Base-by-base conservation (phyloP, 2,888 invertebrate genomes). In the Pilophorus perplexus region DNA sequence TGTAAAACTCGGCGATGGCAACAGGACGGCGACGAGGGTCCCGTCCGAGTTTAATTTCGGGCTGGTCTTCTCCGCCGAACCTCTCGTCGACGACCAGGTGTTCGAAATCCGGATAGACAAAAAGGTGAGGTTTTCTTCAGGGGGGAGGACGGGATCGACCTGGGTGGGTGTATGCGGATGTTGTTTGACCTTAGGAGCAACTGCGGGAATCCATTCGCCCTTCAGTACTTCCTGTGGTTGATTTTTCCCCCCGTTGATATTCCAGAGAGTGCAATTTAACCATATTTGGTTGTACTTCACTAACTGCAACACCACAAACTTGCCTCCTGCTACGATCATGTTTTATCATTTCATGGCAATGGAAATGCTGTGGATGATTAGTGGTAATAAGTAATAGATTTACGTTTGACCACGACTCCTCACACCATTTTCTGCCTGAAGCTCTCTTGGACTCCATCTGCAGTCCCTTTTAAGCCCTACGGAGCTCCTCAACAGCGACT, bases 31-130 rank as follows among this genome's bases (percentile, higher is more conserved):
- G 16, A 83, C 86, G 69, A 81, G 91, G 73, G 87, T 86, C 75
- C 85, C 87, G 73, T 85, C 87, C 64, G 90, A 91, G 76, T 93
- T 90, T 75, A 91, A 92, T 78, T 87, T 90, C 79, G 93, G 92
- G n/a, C 79, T 93, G 71, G 90, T 92, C 23, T 83, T 93, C 71
- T 89, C 90, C 74, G 85, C 86, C 3, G 87, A 89, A 72, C 89
- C 92, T 2, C 79, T 93, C 25, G 79, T 82, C 69, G 89, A 91
- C 76, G 90, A 93, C 80, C 83, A 88, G 70, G 79, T 91, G 66
- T 93, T 93, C 77, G 90, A 92, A 82, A 87, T 93, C 70, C 84
- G 86, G 74, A 88, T 93, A 74, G 92, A 93, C 76, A 87, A 88
- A 79, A 93, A 93, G 86, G 93, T 93, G 16, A 54, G 20, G 42